Percentiles rank a stretch among this genome's conserved stretches.
phyloP scores from a whole-genome alignment of 2,113 vertebrate species.

The Chaetorhynchus papuensis region DNA sequence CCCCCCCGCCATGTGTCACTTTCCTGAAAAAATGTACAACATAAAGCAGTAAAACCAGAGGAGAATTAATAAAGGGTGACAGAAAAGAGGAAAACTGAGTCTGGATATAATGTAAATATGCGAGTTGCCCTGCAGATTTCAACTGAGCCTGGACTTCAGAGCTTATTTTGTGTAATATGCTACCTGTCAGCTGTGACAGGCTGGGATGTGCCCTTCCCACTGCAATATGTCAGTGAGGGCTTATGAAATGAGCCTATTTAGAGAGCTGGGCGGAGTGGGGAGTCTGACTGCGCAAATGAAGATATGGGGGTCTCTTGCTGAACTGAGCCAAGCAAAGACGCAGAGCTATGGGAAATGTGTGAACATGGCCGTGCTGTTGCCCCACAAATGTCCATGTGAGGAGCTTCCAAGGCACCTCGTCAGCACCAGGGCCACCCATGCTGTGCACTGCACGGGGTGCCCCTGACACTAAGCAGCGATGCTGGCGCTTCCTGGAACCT shows the following conservation, averaged over 20 bases:
- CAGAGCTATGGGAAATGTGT: not conserved
- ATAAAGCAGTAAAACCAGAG: not conserved
- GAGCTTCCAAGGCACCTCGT: not conserved
- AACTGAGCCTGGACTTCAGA: not conserved
- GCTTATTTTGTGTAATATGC: not conserved
- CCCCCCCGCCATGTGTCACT: not conserved
- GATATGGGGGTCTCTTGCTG: not conserved
- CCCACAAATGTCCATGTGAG: fast-evolving
- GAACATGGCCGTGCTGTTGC: not conserved
- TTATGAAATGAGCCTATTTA: not conserved
- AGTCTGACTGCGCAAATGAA: not conserved
- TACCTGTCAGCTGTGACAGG: not conserved
- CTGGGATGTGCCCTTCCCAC: not conserved
- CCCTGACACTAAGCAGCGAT: not conserved
- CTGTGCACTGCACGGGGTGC: not conserved
- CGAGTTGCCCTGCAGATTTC: not conserved
- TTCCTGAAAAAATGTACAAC: not conserved
- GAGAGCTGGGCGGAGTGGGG: not conserved
- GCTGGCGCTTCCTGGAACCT: not conserved
- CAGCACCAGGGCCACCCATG: not conserved
- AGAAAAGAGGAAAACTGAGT: not conserved
- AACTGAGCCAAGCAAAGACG: fast-evolving
- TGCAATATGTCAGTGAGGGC: not conserved
- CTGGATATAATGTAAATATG: not conserved
- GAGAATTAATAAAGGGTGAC: not conserved